phyloP scores from a whole-genome alignment of 2,113 vertebrate genomes.

The Recurvirostra avosetta region DNA sequence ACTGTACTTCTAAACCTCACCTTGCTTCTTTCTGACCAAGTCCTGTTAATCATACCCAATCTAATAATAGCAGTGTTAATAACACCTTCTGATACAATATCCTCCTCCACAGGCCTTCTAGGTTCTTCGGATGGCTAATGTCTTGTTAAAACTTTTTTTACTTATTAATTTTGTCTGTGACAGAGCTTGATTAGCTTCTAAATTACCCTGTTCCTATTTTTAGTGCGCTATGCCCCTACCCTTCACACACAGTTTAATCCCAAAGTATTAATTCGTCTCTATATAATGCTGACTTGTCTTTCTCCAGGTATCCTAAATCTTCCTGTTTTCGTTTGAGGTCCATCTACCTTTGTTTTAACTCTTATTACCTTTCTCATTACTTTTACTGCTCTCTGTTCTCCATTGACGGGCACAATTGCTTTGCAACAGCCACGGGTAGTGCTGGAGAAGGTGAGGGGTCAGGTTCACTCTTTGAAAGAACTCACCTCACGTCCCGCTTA shows the following conservation, averaged over 20 bases:
- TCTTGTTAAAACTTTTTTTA: slow-evolving; percentile 80
- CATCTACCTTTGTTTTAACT: slow-evolving; percentile 66
- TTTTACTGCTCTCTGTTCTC: slow-evolving; percentile 48
- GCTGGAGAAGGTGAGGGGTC: slow-evolving; percentile 47
- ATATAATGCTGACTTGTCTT: slow-evolving; percentile 79
- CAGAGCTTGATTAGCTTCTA: slow-evolving; percentile 80
- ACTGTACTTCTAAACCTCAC: slow-evolving; percentile 59
- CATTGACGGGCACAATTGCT: slow-evolving; percentile 50
- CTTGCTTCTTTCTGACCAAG: slow-evolving; percentile 63
- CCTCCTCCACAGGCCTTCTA: slow-evolving; percentile 64
- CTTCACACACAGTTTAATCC: slow-evolving; percentile 85
- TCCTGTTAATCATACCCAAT: slow-evolving; percentile 72
- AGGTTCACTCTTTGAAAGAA: slow-evolving; percentile 36
- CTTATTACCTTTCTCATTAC: slow-evolving; percentile 47
- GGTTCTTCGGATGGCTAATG: slow-evolving; percentile 74
- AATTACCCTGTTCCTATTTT: slow-evolving; percentile 80
- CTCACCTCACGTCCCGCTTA: background rate
- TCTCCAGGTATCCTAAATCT: slow-evolving; percentile 76
- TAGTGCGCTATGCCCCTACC: slow-evolving; percentile 76
- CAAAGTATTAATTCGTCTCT: slow-evolving; percentile 80
- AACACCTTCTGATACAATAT: slow-evolving; percentile 58
- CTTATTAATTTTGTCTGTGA: slow-evolving; percentile 82
- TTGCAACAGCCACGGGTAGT: background rate
- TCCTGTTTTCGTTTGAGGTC: slow-evolving; percentile 67
- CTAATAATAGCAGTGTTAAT: slow-evolving; percentile 76